A percentile compares a stretch with the other conserved stretches of the same genome.
Conservation (phyloP, 1,140 invertebrate species). For the Popillia japonica region DNA sequence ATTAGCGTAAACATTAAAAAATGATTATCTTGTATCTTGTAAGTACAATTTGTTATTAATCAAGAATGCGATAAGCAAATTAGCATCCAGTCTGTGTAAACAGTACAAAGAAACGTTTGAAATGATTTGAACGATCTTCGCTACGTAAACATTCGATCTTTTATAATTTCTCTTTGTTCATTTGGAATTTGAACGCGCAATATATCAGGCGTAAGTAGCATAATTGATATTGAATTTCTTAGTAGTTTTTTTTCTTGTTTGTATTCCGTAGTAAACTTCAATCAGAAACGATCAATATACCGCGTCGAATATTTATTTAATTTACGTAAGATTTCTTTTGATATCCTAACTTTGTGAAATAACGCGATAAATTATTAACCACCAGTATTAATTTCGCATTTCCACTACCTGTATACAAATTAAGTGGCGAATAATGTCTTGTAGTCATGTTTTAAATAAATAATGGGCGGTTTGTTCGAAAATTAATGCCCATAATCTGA, state of each 20-base stretch:
- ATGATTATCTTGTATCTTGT: not conserved
- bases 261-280: not conserved
- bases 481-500: too few relatives aligned
- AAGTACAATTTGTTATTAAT: not conserved
- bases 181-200: not conserved
- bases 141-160: not conserved
- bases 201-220: not conserved
- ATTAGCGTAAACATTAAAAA: not conserved
- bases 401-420: too few relatives aligned
- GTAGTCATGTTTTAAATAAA: too few relatives aligned
- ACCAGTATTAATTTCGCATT: too few relatives aligned
- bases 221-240: not conserved
- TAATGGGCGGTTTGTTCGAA: too few relatives aligned
- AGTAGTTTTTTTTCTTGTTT: not conserved
- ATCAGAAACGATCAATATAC: too few relatives aligned
- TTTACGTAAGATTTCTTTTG: too few relatives aligned
- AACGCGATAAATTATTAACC: too few relatives aligned
- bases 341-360: too few relatives aligned
- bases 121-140: not conserved
- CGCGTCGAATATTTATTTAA: too few relatives aligned
- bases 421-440: too few relatives aligned
- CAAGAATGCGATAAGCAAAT: constrained; percentile 2
- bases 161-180: not conserved
- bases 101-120: not conserved
- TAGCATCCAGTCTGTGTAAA: not conserved